phyloP scores from a whole-genome alignment of 2,113 vertebrate genomes.

The Pseudopodoces humilis region DNA sequence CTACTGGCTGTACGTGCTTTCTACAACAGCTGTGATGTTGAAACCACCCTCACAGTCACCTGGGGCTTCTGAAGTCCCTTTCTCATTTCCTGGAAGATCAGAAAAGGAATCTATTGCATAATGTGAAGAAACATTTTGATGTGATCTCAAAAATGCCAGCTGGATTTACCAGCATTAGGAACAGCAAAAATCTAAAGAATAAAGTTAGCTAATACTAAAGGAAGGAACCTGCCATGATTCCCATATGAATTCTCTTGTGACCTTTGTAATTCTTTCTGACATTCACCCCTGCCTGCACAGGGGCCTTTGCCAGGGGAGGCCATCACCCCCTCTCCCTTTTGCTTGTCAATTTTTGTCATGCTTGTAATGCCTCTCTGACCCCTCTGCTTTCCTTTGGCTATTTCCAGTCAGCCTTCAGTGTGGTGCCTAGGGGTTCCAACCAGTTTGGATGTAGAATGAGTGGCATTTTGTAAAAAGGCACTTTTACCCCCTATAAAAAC shows the following conservation, averaged over 20 bases:
- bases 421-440: neutral
- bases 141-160: neutral
- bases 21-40: neutral
- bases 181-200: neutral
- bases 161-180: neutral
- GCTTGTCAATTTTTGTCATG: neutral
- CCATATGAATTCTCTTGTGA: neutral
- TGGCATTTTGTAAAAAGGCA: neutral
- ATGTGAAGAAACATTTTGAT: neutral
- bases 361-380: neutral
- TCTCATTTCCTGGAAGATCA: neutral
- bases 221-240: neutral
- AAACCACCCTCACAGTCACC: neutral
- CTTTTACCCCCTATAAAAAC: neutral
- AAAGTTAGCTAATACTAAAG: neutral
- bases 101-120: neutral
- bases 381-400: neutral
- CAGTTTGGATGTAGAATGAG: neutral
- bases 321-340: neutral
- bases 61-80: neutral
- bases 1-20: accelerated
- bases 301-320: neutral
- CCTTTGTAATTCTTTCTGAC: neutral
- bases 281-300: neutral
- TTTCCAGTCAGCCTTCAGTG: neutral